These are phyloP conservation scores for Procavia capensis DNA, from an alignment of 2,113 vertebrate genomes.

Conservation along the genomic window DNA sequence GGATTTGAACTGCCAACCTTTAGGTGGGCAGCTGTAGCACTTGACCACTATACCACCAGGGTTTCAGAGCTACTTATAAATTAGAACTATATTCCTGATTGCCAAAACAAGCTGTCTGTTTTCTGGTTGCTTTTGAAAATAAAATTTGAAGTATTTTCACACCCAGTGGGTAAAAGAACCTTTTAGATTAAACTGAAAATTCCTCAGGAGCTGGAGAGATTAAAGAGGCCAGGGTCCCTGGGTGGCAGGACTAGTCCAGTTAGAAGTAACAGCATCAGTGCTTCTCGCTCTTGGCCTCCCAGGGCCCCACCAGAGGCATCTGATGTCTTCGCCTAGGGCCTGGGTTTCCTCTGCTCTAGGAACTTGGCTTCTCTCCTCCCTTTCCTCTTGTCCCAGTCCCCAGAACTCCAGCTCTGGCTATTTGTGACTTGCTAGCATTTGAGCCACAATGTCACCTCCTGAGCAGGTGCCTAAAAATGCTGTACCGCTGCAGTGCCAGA, in stretches of 20 bases:
- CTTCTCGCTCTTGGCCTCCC: rapidly evolving
- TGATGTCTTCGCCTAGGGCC: rapidly evolving
- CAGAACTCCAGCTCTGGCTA: neutral
- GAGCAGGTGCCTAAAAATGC: neutral
- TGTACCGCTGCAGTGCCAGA: neutral
- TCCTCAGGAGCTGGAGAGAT: neutral
- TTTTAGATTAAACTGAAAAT: neutral
- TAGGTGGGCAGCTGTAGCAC: no score
- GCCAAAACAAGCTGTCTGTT: neutral
- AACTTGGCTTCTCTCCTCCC: rapidly evolving
- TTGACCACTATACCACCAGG: no score
- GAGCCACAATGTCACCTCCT: neutral
- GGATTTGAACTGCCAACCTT: no score
- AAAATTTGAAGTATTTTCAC: neutral
- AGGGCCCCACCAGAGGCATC: rapidly evolving
- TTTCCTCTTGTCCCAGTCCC: rapidly evolving
- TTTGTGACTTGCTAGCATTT: neutral
- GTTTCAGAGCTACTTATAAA: no score
- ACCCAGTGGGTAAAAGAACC: neutral
- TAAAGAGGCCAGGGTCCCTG: neutral
- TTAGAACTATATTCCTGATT: neutral
- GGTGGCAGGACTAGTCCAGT: neutral
- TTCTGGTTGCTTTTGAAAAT: neutral
- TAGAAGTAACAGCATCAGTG: neutral
- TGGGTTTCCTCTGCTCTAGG: neutral